Evolutionary conservation across 2,113 vertebrate species (phyloP), one percentile per base, ranked within the genome.

Genomic region (Gadus macrocephalus): DNA sequence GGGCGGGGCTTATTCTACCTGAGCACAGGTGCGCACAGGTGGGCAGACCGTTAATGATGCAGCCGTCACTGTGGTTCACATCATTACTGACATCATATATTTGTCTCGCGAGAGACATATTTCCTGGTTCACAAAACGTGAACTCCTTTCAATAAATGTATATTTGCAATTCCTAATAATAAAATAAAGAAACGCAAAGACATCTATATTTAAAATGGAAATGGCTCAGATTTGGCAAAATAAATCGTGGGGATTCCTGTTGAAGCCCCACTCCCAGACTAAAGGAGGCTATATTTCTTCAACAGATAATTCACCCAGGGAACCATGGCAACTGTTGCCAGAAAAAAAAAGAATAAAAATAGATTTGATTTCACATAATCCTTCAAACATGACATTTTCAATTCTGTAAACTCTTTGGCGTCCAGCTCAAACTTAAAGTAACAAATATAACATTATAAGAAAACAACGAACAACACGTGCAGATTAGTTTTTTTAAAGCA

Each of bases 331-430:
- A 49, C 42, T 9, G 42, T 49, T 49, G 55, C 15, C 15, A 58
- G 55, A 58, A n/a, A 2, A n/a, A 58, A n/a, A 55, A 16, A 0
- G 5, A 55, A 58, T 15, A 17, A 58, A 17, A 56, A 31, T 27
- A 61, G 64, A 66, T 22, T n/a, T 59, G 62, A 63, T 64, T 15
- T 66, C 66, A 74, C 65, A 77, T 68, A 60, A 81, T 81, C 70
- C 15, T 0, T 71, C 67, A 76, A 72, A 79, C 22, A 67, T 16
- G 20, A 67, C 49, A 72, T 49, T 60, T 78, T 81, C 78, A 79
- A 74, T 72, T 83, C 84, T 76, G 80, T 85, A 78, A 80, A 84
- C 81, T 89, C 87, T 90, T 90, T 89, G 90, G 89, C 87, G 88
- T 89, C 84, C 87, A 85, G 77, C 81, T 79, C 60, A 53, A 70